Base-by-base conservation (phyloP, 2,797 vertebrate species). In the Eutrigla gurnardus region DNA sequence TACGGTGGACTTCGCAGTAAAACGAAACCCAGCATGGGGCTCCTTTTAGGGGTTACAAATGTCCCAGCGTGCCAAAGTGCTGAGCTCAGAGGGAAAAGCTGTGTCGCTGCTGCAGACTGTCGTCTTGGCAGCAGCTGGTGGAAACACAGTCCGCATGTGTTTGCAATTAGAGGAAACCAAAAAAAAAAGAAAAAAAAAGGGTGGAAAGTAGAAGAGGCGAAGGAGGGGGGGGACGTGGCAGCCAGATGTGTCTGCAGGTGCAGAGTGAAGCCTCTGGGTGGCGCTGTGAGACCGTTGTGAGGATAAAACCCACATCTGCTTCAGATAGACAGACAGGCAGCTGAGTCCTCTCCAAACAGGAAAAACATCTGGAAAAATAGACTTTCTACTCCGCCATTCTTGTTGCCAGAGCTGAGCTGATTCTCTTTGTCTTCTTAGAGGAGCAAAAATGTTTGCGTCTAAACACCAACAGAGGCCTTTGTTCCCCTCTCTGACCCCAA, bases 131-230 rank as follows among this genome's bases (percentile, higher is more conserved):
- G 70, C 72, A 62, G 84, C 71, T 63, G 72, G 43, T 83, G 87
- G 86, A 96, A 96, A 96, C 94, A 61, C 93, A 7, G 57, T 78
- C 79, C 50, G 37, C 92, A 93, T 93, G 89, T 93, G 93, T 92
- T 92, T 91, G 87, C 54, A 89, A 96, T 97, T 96, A 96, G 94
- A 93, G 92, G 93, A 91, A 94, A 42, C 11, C 42, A 12, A 93
- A 93, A 95, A 93, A 91, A 64, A 65, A 46, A 36, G 2, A 52
- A 90, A 93, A 73, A 90, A 92, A 92, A 94, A n/a, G 37, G 61
- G 53, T 65, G 72, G 78, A 84, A 81, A 78, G 67, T 77, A 55
- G 17, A 69, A 64, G 73, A 39, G 40, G 70, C 33, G 69, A 54
- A 54, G 65, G 52, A 11, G 36, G 55, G 17, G 36, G 45, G 61